Base-by-base conservation (phyloP, 2,888 invertebrate species). In the Epiblema foenella region DNA sequence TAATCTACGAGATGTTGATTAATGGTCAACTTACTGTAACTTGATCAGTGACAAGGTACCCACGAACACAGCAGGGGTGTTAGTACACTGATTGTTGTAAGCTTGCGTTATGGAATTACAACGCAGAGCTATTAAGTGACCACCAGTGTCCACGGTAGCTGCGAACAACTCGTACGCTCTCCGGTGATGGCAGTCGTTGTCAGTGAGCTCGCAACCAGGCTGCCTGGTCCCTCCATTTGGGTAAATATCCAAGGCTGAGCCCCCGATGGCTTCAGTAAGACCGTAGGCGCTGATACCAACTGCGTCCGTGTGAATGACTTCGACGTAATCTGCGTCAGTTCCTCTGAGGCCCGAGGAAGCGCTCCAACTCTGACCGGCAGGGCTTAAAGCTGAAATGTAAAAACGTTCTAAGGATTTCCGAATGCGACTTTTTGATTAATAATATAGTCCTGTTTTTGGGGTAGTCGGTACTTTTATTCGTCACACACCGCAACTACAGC, bases 311-410 rank as follows among this genome's bases (percentile, higher is more conserved):
- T 74, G 74, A 20, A 74, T 73, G 0, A 67, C 72, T 65, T 74
- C 75, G 1, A 88, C 29, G 90, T 87, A 70, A 8, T 70, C 18
- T 3, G 73, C 75, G 33, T 73, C 67, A 12, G 42, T 51, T 9
- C 15, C 5, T 8, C 51, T 17, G 12, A 75, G 72, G 18, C 74
- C 49, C 0, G 72, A 68, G 18, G 46, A 65, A 0, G 8, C 15
- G 5, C 15, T 67, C 69, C 92, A 93, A 10, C 87, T 74, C 0
- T 90, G 91, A 1, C 91, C 89, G 0, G 93, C 93, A 2, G 75
- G 75, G 59, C 54, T 64, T 18, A 73, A 56, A 20, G 63, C 75
- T 75, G 58, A 5, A 71, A 59, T 15, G n/a, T n/a, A 29, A 29
- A 29, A 29, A 29, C 5, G 5, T 4, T 4, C 5, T 2, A 10